phyloP scores from a whole-genome alignment of 2,888 invertebrate genomes.

The Plagodis pulveraria region DNA sequence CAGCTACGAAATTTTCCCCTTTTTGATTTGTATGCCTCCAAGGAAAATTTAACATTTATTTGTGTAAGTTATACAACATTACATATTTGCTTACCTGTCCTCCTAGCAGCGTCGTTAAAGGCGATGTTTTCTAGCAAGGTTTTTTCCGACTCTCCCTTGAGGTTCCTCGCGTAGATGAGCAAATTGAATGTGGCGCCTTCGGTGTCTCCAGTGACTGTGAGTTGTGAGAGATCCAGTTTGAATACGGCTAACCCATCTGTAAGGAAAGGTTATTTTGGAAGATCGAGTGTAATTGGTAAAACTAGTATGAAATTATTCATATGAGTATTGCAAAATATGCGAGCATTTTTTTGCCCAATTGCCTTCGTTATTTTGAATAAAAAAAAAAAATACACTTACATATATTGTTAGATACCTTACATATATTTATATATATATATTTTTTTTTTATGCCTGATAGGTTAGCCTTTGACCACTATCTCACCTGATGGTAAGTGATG shows the following conservation, averaged over 20 bases:
- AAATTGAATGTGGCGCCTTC: constrained; percentile 88
- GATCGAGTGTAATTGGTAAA: background rate
- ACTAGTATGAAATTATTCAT: background rate
- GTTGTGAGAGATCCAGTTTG: constrained; percentile 85
- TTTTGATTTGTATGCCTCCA: too few relatives aligned
- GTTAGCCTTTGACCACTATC: too few relatives aligned
- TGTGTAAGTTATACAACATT: background rate
- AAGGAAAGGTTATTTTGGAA: constrained; percentile 13
- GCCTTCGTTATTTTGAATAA: too few relatives aligned
- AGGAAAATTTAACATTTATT: too few relatives aligned
- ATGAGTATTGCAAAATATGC: too few relatives aligned
- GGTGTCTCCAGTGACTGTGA: constrained; percentile 78
- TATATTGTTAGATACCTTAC: too few relatives aligned
- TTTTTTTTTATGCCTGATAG: too few relatives aligned
- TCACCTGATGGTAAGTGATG: too few relatives aligned
- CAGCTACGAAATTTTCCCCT: too few relatives aligned
- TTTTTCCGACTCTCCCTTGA: constrained; percentile 93
- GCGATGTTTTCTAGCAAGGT: constrained; percentile 93
- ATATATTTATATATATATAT: too few relatives aligned
- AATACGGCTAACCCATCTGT: constrained; percentile 75
- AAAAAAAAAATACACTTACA: too few relatives aligned
- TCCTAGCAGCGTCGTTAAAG: constrained; percentile 93
- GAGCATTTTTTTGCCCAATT: too few relatives aligned
- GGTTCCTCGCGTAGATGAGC: constrained; percentile 92
- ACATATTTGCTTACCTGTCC: constrained; percentile 87